Base-by-base conservation (phyloP, 2,888 invertebrate genomes). In the Pinctada fucata region DNA sequence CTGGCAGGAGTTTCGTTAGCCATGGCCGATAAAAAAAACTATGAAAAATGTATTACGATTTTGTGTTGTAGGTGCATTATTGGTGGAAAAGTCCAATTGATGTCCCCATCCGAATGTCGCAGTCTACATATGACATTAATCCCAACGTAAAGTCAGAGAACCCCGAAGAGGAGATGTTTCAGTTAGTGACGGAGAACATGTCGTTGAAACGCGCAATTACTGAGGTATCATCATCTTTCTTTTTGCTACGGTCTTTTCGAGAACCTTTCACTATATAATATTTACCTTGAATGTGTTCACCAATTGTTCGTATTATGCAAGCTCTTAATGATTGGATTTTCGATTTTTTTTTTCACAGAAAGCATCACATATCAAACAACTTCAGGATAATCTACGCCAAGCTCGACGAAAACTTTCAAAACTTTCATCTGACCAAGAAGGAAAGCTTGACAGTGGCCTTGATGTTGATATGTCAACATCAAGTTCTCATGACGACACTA, bases 161-260 rank as follows among this genome's bases (percentile, higher is more conserved):
- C 50, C 63, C 83, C 3, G 87, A 87, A 51, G 87, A 89, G 52
- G 89, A 88, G 67, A 82, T 90, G 67, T 83, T 79, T 31, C 84
- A 87, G 64, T 82, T 89, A 16, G 85, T 87, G 8, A 85, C 88
- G 16, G 89, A 89, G 79, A 90, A 89, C 72, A 83, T 84, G 66
- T 74, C 81, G 4, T 75, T 90, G 51, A 88, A 87, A 72, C 84
- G 87, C 52, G 87, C 88, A 1, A 75, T 90, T 31, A 75, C 82
- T 45, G 86, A 87, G 86, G 90, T 90, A 80, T 73, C 72, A 47
- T 58, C 45, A 48, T 63, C 3, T 71, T 72, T 51, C 6, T 48
- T 63, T 31, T 31, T 31, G 31, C 31, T 31, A 31, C 31, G 31
- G 31, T 31, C 31, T 31, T 31, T 31, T 31, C 31, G 31, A 31